These are phyloP conservation scores for Brachyhypopomus gauderio DNA, from an alignment of 2,113 vertebrate species.

Conservation along the genomic window DNA sequence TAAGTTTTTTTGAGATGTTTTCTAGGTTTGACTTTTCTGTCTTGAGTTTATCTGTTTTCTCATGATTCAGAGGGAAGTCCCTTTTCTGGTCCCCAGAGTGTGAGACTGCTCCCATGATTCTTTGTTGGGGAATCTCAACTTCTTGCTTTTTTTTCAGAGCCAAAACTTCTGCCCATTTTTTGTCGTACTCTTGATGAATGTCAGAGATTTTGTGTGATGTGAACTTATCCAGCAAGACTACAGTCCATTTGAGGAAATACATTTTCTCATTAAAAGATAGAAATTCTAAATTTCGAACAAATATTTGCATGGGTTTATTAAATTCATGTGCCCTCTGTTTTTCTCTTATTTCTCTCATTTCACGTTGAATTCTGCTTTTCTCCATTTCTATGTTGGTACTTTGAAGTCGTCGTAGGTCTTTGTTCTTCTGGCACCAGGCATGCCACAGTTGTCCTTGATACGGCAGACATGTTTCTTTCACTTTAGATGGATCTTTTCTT, in stretches of 20 bases:
- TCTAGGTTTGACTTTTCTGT: slow-evolving; percentile 54
- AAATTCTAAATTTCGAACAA: slow-evolving; percentile 50
- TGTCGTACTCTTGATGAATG: slow-evolving; percentile 58
- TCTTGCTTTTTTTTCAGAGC: slow-evolving; percentile 53
- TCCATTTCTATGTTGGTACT: slow-evolving; percentile 61
- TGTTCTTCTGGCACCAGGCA: slow-evolving; percentile 34
- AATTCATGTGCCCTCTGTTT: slow-evolving; percentile 54
- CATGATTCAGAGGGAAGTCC: background rate
- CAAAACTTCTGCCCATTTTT: slow-evolving; percentile 59
- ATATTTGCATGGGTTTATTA: slow-evolving; percentile 37
- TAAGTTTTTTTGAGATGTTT: slow-evolving; percentile 58
- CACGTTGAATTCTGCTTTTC: slow-evolving; percentile 60
- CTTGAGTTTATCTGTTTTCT: slow-evolving; percentile 38
- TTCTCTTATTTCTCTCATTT: slow-evolving; percentile 60
- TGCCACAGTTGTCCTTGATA: slow-evolving; percentile 38
- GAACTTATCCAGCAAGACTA: slow-evolving; percentile 58
- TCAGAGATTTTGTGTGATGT: slow-evolving; percentile 51
- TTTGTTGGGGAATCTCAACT: no score
- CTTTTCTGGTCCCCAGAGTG: no score
- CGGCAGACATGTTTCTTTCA: slow-evolving; percentile 31
- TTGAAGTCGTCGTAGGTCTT: slow-evolving; percentile 59
- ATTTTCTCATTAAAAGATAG: slow-evolving; percentile 50
- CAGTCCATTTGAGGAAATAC: slow-evolving; percentile 73
- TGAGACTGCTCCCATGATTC: background rate
- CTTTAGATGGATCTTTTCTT: slow-evolving; percentile 4